Evolutionary conservation across 2,113 vertebrate genomes (phyloP), one percentile per base, ranked within the genome.

Genomic region (Limanda limanda): DNA sequence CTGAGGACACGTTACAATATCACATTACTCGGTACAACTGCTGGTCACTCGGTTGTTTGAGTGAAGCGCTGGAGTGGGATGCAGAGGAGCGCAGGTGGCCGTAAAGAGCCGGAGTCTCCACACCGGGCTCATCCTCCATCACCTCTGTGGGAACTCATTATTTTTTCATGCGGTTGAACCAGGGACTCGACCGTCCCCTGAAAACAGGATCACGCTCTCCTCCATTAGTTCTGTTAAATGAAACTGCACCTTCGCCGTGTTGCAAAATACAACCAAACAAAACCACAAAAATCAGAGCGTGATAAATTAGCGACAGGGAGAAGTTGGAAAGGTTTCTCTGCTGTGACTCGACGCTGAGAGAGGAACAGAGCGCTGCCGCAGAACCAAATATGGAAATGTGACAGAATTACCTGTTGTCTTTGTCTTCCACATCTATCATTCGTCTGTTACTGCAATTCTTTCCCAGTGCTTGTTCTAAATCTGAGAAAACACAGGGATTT

Each of bases 101-200:
- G 66, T 57, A 79, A 84, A 79, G 35, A 68, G 58, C 56, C 21
- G 71, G 56, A 6, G 66, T 52, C 48, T 24, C 8, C 67, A 63
- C 58, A 37, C 12, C 11, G 15, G 56, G 23, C 67, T 77, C 77
- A 40, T 58, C 81, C 65, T 80, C 75, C 80, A 68, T 47, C 27
- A 74, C 79, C 81, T 84, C 64, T 83, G 76, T 51, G 64, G 84
- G 64, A 64, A 71, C 86, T 86, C 76, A 88, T 91, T 89, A 83
- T 75, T 88, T 65, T 87, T 90, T 90, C 78, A 89, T 85, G 84
- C 78, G 88, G 87, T 87, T 89, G 89, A 90, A 88, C 85, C 84
- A 74, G 71, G 74, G 70, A 82, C 62, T 81, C 68, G 61, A 66
- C 18, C 3, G 45, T 71, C 73, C 71, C 48, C 66, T 74, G 70